phyloP scores from a whole-genome alignment of 2,113 vertebrate genomes.

The Camelus bactrianus region DNA sequence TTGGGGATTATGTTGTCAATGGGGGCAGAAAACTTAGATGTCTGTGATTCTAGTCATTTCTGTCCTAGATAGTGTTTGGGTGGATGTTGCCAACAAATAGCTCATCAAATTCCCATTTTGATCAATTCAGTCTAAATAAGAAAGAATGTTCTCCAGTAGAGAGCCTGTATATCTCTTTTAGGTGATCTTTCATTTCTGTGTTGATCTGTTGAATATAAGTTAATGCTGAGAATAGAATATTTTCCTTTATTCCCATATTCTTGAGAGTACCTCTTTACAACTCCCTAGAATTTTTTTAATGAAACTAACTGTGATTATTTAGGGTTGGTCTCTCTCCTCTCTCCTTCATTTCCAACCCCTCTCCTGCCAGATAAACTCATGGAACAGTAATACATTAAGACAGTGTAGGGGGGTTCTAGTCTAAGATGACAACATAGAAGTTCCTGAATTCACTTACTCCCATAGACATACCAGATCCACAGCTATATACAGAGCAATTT shows the following conservation, averaged over 20 bases:
- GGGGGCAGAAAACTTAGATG: not conserved
- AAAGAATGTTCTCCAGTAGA: not conserved
- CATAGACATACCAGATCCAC: not conserved
- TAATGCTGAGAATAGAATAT: not conserved
- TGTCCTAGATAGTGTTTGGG: not conserved
- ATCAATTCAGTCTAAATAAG: slow-evolving; percentile 51
- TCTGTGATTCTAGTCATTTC: not conserved
- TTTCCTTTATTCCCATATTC: slow-evolving; percentile 44
- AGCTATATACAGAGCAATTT: not conserved
- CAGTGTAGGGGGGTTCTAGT: not conserved
- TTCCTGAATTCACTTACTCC: not conserved
- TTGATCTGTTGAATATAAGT: slow-evolving; percentile 16
- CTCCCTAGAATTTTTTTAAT: not conserved
- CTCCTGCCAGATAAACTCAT: not conserved
- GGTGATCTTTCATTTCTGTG: slow-evolving; percentile 24
- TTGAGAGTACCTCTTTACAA: not conserved
- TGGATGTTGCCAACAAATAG: not conserved
- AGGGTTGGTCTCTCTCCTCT: not conserved
- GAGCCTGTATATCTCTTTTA: not conserved
- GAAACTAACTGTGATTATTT: slow-evolving; percentile 38
- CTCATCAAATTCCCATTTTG: slow-evolving; percentile 16
- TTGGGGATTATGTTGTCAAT: not conserved
- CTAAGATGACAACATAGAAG: not conserved
- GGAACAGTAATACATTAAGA: not conserved
- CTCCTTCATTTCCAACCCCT: not conserved